A percentile compares a stretch with the other conserved stretches of the same genome.
Conservation (phyloP, 1,140 invertebrate species). For the Popillia japonica region DNA sequence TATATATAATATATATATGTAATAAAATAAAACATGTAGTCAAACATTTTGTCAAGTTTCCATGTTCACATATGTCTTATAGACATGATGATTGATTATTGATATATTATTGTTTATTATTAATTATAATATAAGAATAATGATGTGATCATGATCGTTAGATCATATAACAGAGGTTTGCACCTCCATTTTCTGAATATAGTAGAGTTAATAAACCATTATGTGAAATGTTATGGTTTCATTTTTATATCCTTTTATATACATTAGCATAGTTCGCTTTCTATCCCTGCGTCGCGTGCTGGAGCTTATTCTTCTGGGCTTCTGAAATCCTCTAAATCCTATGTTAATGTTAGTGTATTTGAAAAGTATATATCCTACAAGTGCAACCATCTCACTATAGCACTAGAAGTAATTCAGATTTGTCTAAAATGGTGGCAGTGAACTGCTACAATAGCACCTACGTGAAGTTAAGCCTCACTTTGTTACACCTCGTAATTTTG, state of each 20-base stretch:
- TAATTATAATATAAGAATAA: slow-evolving; percentile 62
- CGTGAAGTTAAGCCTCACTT: too few species aligned
- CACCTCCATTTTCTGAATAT: slow-evolving; percentile 61
- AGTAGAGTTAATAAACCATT: slow-evolving; percentile 63
- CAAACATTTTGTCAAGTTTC: slow-evolving; percentile 59
- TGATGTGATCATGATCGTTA: slow-evolving; percentile 62
- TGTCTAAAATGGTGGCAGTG: too few species aligned
- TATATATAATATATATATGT: slow-evolving; percentile 31
- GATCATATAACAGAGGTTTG: slow-evolving; percentile 60
- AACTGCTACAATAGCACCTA: too few species aligned
- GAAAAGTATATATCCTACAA: too few species aligned
- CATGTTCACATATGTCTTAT: slow-evolving; percentile 59
- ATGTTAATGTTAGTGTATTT: too few species aligned
- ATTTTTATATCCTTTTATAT: slow-evolving; percentile 26
- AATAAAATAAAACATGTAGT: slow-evolving; percentile 47
- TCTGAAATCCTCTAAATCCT: too few species aligned
- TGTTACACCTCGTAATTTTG: too few species aligned
- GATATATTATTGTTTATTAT: slow-evolving; percentile 61
- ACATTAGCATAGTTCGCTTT: too few species aligned
- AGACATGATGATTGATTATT: slow-evolving; percentile 56
- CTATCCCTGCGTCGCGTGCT: too few species aligned
- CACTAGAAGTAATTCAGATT: too few species aligned
- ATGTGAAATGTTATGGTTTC: slow-evolving; percentile 55
- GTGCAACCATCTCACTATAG: too few species aligned
- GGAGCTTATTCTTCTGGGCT: too few species aligned